Percentiles rank a stretch among this genome's conserved stretches.
These are phyloP conservation scores for Tuta absoluta DNA, from an alignment of 2,888 invertebrate genomes.

Conservation along the genomic window DNA sequence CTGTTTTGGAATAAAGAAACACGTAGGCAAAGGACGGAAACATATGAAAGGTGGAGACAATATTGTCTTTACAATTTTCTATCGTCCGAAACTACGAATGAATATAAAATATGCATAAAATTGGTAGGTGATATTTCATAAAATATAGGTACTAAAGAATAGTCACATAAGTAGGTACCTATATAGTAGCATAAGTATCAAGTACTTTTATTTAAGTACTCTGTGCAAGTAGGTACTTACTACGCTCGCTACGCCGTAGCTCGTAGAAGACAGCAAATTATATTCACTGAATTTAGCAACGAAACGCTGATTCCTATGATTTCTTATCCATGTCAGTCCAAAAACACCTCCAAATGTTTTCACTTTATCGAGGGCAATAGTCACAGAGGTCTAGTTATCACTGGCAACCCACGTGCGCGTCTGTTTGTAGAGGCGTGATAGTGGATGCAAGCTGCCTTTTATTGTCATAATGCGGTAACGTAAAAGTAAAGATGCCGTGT, in stretches of 20 bases:
- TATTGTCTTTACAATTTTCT: neutral
- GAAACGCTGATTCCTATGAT: neutral
- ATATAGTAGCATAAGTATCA: too few relatives aligned
- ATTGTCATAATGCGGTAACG: constrained; percentile 8
- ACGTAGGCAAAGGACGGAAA: too few relatives aligned
- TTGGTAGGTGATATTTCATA: too few relatives aligned
- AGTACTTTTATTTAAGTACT: too few relatives aligned
- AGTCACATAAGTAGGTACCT: too few relatives aligned
- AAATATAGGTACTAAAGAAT: too few relatives aligned
- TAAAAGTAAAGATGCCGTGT: too few relatives aligned
- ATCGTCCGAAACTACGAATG: too few relatives aligned
- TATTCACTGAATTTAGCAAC: too few relatives aligned
- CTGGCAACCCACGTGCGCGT: constrained; percentile 37
- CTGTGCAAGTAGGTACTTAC: too few relatives aligned
- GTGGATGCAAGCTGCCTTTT: constrained; percentile 1
- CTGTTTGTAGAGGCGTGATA: neutral
- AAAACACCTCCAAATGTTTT: constrained; percentile 38
- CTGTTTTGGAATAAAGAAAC: neutral
- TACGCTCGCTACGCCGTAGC: too few relatives aligned
- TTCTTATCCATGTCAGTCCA: neutral
- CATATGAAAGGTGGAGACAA: neutral
- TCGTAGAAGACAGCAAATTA: neutral
- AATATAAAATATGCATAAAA: too few relatives aligned
- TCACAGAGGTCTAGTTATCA: constrained; percentile 56
- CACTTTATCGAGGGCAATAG: constrained; percentile 70